A percentile compares a stretch with the other conserved stretches of the same genome.
These are phyloP conservation scores for Axis porcinus DNA, from an alignment of 2,113 vertebrate species.

Conservation along the genomic window DNA sequence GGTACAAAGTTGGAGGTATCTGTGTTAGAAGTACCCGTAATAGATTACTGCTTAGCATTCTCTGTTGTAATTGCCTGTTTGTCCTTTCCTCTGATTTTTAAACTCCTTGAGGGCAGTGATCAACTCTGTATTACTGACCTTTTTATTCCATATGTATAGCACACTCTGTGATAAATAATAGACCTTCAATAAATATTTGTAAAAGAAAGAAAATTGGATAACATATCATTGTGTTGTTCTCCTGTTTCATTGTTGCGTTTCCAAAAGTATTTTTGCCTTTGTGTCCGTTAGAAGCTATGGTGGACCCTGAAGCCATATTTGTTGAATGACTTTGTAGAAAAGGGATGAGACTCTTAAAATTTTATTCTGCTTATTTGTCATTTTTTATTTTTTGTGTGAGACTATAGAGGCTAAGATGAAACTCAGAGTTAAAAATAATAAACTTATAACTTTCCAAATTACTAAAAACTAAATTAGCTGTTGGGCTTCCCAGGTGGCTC, in stretches of 20 bases:
- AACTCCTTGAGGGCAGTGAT: neutral
- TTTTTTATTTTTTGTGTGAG: neutral
- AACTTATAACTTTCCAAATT: neutral
- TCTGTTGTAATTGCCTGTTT: neutral
- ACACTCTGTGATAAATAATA: neutral
- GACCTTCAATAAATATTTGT: constrained; percentile 44
- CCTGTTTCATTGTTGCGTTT: neutral
- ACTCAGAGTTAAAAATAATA: neutral
- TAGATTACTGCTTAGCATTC: neutral
- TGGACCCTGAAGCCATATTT: neutral
- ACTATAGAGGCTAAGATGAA: neutral
- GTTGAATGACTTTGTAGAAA: neutral
- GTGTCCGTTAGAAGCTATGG: neutral
- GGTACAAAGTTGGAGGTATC: neutral
- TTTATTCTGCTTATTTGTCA: neutral
- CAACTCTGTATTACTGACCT: neutral
- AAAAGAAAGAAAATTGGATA: neutral
- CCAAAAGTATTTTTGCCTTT: neutral
- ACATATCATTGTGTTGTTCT: neutral
- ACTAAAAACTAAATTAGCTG: neutral
- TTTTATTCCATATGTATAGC: neutral
- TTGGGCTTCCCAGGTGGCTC: neutral
- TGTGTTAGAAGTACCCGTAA: neutral
- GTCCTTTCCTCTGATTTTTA: neutral
- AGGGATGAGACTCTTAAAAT: neutral